Evolutionary conservation across 2,113 vertebrate species (phyloP), one percentile per base, ranked within the genome.

Genomic region (Sardina pilchardus): DNA sequence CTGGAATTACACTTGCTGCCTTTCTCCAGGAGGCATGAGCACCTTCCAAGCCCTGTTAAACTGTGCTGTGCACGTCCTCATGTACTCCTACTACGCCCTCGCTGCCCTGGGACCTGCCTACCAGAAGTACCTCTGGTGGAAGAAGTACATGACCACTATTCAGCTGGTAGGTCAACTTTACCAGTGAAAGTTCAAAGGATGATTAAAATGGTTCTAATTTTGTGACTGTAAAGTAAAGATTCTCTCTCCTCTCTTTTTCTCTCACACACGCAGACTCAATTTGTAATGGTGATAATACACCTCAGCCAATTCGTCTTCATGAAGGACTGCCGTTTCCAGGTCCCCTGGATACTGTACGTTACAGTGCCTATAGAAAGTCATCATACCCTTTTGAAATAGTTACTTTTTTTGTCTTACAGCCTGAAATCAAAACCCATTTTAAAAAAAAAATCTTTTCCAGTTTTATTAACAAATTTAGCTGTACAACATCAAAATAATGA

Each of bases 91-190:
- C 75, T 97, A 97, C 1, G 97, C 95, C 78, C 86, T 97, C 0
- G 95, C 95, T 87, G 95, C 96, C 4, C 4, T 97, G 95, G 96
- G 97, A 78, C 96, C 96, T 53, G 92, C 93, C 81, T 97, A 95
- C 89, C 93, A 96, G 89, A 97, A 96, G 87, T 97, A 96, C 83
- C 88, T 97, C 83, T 97, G 96, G 96, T 97, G 96, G 96, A 97
- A 97, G 91, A 97, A 97, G 81, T 91, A 97, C 88, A 92, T 97
- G 96, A 97, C 96, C 24, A 93, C 94, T 81, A 94, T 97, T 87
- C 96, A 97, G 86, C 95, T 97, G 88, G 96, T 97, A 85, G 93
- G 96, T 95, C 92, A 44, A 88, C 71, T 45, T 1, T 82, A 17
- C 0, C 17, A 63, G 59, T 26, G 4, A 7, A 24, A 21, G 8